Evolutionary conservation across 2,113 vertebrate species (phyloP), one percentile per base, ranked within the genome.

Genomic region (Nettapus auritus): DNA sequence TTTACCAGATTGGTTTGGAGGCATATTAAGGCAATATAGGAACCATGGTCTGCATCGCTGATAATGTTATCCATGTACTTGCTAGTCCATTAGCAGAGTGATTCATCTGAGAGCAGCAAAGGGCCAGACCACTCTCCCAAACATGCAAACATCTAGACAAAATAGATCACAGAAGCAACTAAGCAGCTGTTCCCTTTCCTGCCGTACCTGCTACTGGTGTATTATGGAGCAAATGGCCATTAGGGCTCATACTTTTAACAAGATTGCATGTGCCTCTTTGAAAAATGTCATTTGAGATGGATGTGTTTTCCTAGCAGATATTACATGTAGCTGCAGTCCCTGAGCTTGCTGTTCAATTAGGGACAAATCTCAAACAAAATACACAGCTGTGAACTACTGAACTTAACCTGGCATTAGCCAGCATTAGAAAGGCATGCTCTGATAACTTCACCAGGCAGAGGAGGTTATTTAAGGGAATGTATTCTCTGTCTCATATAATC

Each of bases 71-170:
- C 82, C 63, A 88, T 88, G 86, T 86, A 96, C 78, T 97, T 97
- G 89, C 89, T 97, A 96, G 91, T 96, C 96, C 96, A 97, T 98
- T 98, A 98, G 93, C 79, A 90, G 78, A 95, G 93, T 96, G 86
- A 97, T 96, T 97, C 93, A 91, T 96, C 86, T 94, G 90, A 97
- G 95, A 97, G 68, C 60, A 94, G 76, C 70, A 63, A 80, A 91
- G 56, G 91, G 48, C 69, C 91, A 90, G 78, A 85, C 52, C 86
- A 56, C 55, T 88, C 34, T 84, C 93, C 46, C 70, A 95, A 87
- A 93, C 83, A 94, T 42, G 83, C 68, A 82, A 82, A 94, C 74
- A 91, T 59, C 59, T 31, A 79, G 84, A 34, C 40, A 94, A 92
- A 95, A 90, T n/a, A 93, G 91, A 91, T 86, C 9, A 20, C 82